These are phyloP conservation scores for Spinibarbus caldwelli DNA, from an alignment of 2,797 vertebrate genomes.

Conservation along the genomic window DNA sequence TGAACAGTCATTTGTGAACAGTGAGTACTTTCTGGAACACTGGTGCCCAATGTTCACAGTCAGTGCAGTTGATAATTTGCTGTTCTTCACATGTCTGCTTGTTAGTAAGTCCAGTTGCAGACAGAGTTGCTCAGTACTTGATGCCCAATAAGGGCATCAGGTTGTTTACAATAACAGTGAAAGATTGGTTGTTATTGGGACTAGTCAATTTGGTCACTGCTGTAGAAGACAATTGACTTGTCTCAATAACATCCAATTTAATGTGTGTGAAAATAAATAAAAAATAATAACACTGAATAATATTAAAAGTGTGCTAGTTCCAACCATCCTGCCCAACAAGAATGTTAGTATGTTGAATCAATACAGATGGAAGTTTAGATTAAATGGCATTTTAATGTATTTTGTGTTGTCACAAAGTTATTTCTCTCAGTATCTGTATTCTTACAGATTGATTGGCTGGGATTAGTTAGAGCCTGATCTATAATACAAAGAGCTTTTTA, in stretches of 20 bases:
- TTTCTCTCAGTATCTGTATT: not conserved
- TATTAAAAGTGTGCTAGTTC: not conserved
- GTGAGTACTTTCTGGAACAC: not conserved
- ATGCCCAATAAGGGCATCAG: not conserved
- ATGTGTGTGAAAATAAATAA: not conserved
- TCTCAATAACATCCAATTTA: not conserved
- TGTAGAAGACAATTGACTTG: not conserved
- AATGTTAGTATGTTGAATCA: not conserved
- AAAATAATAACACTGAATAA: not conserved
- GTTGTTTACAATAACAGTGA: not conserved
- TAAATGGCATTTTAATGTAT: not conserved
- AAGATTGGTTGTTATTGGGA: not conserved
- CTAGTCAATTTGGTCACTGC: not conserved
- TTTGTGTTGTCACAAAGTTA: not conserved
- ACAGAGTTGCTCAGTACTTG: not conserved
- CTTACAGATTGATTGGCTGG: not conserved
- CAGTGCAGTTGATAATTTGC: constrained; percentile 11
- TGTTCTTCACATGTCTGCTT: constrained; percentile 29
- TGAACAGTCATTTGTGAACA: constrained; percentile 34
- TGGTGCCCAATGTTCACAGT: constrained; percentile 21
- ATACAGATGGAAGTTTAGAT: not conserved
- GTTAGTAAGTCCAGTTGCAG: constrained; percentile 11
- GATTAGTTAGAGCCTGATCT: not conserved
- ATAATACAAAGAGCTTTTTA: not conserved
- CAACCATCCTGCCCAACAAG: not conserved